These are phyloP conservation scores for Spisula solida DNA, from an alignment of 2,888 invertebrate genomes.

Conservation along the genomic window DNA sequence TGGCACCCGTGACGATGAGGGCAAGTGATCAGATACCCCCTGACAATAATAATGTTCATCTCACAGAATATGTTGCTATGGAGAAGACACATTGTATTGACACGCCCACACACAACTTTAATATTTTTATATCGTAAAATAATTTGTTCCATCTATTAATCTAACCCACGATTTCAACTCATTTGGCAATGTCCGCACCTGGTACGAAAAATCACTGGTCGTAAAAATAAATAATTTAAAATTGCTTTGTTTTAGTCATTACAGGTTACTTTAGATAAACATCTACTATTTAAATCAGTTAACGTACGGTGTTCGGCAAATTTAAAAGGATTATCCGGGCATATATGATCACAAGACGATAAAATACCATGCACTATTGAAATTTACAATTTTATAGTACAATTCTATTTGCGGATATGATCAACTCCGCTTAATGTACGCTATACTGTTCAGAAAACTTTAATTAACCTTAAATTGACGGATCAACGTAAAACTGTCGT, in stretches of 20 bases:
- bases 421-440: not conserved
- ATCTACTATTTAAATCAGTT: conserved; percentile 19
- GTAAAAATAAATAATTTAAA: conserved; percentile 1
- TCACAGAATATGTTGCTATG: too few species aligned
- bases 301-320: not conserved
- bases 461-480: not conserved
- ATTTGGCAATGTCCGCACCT: not conserved
- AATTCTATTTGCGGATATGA: conserved; percentile 21
- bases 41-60: too few species aligned
- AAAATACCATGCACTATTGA: not conserved
- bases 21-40: too few species aligned
- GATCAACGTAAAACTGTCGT: too few species aligned
- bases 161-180: too few species aligned
- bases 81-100: too few species aligned
- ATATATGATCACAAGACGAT: not conserved
- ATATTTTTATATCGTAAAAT: too few species aligned
- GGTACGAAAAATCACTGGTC: not conserved
- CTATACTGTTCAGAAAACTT: not conserved
- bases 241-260: conserved; percentile 9
- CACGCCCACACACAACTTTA: too few species aligned
- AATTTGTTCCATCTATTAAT: too few species aligned
- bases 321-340: conserved; percentile 19
- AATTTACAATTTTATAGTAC: conserved; percentile 20
- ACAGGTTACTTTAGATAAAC: not conserved
- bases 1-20: too few species aligned